These are phyloP conservation scores for Tuta absoluta DNA, from an alignment of 2,888 invertebrate species.

Conservation along the genomic window DNA sequence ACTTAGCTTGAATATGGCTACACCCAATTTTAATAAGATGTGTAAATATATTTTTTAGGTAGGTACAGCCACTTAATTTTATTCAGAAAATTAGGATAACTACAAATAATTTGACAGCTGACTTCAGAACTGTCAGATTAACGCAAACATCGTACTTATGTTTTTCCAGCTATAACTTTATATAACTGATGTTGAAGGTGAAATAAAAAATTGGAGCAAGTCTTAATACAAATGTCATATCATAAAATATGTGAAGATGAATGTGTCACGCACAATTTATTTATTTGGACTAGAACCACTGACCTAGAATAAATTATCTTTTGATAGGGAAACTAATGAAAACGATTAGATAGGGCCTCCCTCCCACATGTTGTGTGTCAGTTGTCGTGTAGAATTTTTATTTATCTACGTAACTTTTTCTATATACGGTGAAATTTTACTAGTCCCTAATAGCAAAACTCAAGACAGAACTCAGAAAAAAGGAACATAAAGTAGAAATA, in stretches of 20 bases:
- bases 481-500: too few relatives aligned
- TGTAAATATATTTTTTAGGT: too few relatives aligned
- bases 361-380: background rate
- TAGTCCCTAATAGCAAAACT: too few relatives aligned
- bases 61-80: too few relatives aligned
- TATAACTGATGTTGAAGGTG: background rate
- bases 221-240: background rate
- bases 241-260: background rate
- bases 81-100: background rate
- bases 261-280: constrained; percentile 3
- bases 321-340: constrained; percentile 6
- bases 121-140: background rate
- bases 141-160: too few relatives aligned
- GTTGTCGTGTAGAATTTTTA: background rate
- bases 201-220: background rate
- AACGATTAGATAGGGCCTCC: constrained; percentile 2
- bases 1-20: too few relatives aligned
- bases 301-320: constrained; percentile 10
- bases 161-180: too few relatives aligned
- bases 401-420: background rate
- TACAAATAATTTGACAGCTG: background rate
- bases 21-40: too few relatives aligned
- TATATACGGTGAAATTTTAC: background rate
- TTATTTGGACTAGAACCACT: constrained; percentile 5
- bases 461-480: too few relatives aligned